Evolutionary conservation across 2,888 invertebrate species (phyloP).

Genomic region (Clunio marinus): DNA sequence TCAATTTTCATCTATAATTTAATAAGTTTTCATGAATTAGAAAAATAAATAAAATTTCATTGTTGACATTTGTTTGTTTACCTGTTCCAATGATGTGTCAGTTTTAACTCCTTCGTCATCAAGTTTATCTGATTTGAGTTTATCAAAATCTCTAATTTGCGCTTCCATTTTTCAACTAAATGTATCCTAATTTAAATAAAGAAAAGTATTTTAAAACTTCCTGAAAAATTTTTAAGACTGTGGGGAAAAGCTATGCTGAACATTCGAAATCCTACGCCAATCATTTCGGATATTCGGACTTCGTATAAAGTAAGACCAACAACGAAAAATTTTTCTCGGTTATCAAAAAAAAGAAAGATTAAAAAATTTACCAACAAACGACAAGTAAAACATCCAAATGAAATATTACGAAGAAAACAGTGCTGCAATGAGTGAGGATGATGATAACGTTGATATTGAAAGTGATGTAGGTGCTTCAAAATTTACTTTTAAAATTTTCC

Average conservation of each 20-base stretch:
- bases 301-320: too few relatives aligned
- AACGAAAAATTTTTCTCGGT: too few relatives aligned
- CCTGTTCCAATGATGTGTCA: slow-evolving; percentile 59
- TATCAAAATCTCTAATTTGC: slow-evolving; percentile 44
- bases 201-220: too few relatives aligned
- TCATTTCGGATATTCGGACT: too few relatives aligned
- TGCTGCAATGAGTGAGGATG: slow-evolving; percentile 79
- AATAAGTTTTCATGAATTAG: slow-evolving; percentile 28
- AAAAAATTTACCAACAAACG: too few relatives aligned
- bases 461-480: slow-evolving; percentile 74
- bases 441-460: slow-evolving; percentile 90
- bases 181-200: too few relatives aligned
- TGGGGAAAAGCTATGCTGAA: neutral
- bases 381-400: too few relatives aligned
- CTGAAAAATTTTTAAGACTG: neutral
- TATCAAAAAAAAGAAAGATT: too few relatives aligned
- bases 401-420: slow-evolving; percentile 36
- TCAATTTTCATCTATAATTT: slow-evolving; percentile 57
- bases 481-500: neutral
- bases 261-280: neutral
- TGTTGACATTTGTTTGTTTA: slow-evolving; percentile 43
- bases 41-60: slow-evolving; percentile 9
- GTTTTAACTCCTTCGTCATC: slow-evolving; percentile 60
- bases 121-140: slow-evolving; percentile 51
- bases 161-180: slow-evolving; percentile 31